Conservation (phyloP, 2,797 vertebrate genomes). For the Capromys pilorides region DNA sequence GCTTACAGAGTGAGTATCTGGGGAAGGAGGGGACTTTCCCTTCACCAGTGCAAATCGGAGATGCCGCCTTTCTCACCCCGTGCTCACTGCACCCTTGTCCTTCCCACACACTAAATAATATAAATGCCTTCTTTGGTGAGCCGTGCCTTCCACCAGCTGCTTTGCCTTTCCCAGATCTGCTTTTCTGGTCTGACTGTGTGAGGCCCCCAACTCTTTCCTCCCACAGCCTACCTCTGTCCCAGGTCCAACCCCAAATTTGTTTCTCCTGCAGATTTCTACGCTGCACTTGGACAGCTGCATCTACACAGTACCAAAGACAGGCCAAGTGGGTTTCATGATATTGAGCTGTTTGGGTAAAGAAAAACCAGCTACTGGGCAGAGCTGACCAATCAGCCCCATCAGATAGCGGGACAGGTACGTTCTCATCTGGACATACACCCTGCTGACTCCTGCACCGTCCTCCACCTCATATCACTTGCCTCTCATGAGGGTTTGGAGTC, state of each 20-base stretch:
- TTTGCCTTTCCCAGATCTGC: not conserved
- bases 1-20: not conserved
- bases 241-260: not conserved
- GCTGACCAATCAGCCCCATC: not conserved
- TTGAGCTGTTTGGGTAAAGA: not conserved
- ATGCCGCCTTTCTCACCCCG: not conserved
- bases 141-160: not conserved
- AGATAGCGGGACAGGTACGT: slow-evolving; percentile 20
- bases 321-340: not conserved
- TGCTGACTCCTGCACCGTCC: not conserved
- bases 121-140: not conserved
- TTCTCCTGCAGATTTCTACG: not conserved
- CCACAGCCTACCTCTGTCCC: not conserved
- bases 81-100: not conserved
- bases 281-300: not conserved
- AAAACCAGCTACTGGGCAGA: not conserved
- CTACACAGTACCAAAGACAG: not conserved
- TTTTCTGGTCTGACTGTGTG: not conserved
- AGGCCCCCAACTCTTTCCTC: not conserved
- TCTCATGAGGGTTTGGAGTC: slow-evolving; percentile 54
- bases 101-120: not conserved
- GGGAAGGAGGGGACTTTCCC: not conserved
- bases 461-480: not conserved
- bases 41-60: not conserved
- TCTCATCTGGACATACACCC: not conserved